Evolutionary conservation across 2,113 vertebrate species (phyloP).

Genomic region (Balaeniceps rex): DNA sequence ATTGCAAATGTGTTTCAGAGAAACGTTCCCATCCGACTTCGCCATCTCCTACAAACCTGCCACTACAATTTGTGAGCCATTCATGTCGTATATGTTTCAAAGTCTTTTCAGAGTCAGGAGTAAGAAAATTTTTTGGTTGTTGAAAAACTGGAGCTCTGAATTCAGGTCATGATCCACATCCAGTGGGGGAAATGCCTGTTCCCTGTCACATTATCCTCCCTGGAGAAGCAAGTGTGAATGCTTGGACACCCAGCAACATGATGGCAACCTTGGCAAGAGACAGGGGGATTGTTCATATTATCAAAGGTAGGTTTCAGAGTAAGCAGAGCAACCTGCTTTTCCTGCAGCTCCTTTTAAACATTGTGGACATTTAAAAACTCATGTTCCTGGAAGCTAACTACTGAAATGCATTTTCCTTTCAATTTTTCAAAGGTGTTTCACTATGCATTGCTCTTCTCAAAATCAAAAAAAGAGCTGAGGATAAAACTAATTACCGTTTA

Average conservation of each 20-base stretch:
- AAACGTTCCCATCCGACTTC: neutral
- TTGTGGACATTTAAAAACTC: neutral
- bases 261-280: neutral
- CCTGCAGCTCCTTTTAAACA: neutral
- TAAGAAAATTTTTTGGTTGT: neutral
- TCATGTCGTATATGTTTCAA: neutral
- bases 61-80: neutral
- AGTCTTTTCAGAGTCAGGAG: neutral
- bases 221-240: neutral
- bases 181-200: neutral
- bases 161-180: neutral
- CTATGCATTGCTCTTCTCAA: neutral
- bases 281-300: neutral
- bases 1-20: neutral
- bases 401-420: neutral
- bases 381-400: neutral
- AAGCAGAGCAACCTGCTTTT: neutral
- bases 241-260: neutral
- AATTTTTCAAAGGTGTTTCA: neutral
- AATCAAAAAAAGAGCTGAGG: neutral
- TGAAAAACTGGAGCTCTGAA: neutral
- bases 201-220: neutral
- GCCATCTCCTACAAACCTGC: neutral
- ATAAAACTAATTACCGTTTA: neutral
- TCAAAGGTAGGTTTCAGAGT: neutral